These are phyloP conservation scores for Andrena camellia DNA, from an alignment of 2,888 invertebrate species.

Conservation along the genomic window DNA sequence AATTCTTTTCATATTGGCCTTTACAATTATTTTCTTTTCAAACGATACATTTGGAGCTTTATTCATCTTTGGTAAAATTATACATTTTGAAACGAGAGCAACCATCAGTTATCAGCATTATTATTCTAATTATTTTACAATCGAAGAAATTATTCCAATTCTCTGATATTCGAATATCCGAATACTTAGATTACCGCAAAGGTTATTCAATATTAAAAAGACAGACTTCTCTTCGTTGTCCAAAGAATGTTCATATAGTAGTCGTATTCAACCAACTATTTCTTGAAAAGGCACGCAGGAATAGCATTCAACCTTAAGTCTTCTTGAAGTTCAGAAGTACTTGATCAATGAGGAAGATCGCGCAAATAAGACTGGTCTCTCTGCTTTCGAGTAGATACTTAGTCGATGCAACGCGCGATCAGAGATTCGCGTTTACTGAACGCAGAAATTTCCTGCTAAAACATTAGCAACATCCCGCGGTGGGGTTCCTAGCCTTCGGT, in stretches of 20 bases:
- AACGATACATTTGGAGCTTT: too few species aligned
- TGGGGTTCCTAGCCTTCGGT: constrained; percentile 48
- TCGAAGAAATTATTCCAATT: too few species aligned
- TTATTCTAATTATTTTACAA: too few species aligned
- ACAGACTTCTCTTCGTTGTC: neutral
- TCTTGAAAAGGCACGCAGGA: neutral
- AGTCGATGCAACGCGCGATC: constrained; percentile 35
- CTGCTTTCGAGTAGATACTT: constrained; percentile 22
- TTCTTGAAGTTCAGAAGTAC: neutral
- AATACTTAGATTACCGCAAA: neutral
- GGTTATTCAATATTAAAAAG: neutral
- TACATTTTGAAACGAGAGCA: too few species aligned
- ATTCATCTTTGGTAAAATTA: too few species aligned
- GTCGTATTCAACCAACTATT: neutral
- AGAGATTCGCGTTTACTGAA: constrained; percentile 20
- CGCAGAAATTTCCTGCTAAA: constrained; percentile 45
- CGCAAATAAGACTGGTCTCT: constrained; percentile 27
- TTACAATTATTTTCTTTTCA: too few species aligned
- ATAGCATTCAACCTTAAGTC: neutral
- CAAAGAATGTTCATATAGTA: neutral
- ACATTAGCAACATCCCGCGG: constrained; percentile 34
- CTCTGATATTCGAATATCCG: neutral
- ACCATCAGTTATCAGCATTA: too few species aligned
- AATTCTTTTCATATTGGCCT: too few species aligned
- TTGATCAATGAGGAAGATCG: constrained; percentile 41